Conservation (phyloP, 2,113 vertebrate genomes). For the Speoplatyrhinus poulsoni region DNA sequence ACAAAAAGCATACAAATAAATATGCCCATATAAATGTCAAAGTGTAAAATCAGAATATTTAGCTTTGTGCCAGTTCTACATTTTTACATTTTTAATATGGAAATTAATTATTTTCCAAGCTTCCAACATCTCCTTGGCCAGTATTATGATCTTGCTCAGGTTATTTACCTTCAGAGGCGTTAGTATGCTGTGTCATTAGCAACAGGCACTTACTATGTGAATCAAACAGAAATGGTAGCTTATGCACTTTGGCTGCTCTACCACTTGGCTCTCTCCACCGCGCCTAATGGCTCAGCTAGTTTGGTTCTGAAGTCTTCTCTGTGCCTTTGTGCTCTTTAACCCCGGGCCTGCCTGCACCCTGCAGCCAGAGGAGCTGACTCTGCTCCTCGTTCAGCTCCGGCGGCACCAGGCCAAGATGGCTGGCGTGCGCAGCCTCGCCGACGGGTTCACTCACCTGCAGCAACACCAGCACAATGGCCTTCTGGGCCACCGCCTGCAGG, state of each 20-base stretch:
- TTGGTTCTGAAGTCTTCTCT: conserved; percentile 67
- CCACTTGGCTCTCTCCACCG: conserved; percentile 34
- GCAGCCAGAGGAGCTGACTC: conserved; percentile 96
- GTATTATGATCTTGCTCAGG: not conserved
- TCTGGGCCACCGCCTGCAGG: conserved; percentile 87
- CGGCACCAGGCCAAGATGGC: conserved; percentile 97
- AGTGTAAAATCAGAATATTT: conserved; percentile 4
- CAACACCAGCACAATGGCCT: conserved; percentile 87
- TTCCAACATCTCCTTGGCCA: conserved; percentile 3
- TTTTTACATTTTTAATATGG: not conserved
- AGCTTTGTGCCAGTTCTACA: not conserved
- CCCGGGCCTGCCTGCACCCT: conserved; percentile 85
- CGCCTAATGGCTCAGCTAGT: conserved; percentile 1
- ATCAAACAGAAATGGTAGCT: conserved; percentile 7
- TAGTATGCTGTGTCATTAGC: conserved; percentile 12
- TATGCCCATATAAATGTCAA: not conserved
- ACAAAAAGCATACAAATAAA: not conserved
- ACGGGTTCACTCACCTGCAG: conserved; percentile 88
- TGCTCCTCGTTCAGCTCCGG: conserved; percentile 96
- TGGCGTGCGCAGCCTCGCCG: conserved; percentile 86
- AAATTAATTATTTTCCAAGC: not conserved
- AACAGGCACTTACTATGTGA: not conserved
- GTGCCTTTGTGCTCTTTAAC: conserved; percentile 67
- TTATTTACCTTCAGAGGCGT: conserved; percentile 13
- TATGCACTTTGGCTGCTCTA: conserved; percentile 10